Evolutionary conservation across 53 echinoderm and acorn worm species (phyloP).

Genomic region (Antedon mediterranea): DNA sequence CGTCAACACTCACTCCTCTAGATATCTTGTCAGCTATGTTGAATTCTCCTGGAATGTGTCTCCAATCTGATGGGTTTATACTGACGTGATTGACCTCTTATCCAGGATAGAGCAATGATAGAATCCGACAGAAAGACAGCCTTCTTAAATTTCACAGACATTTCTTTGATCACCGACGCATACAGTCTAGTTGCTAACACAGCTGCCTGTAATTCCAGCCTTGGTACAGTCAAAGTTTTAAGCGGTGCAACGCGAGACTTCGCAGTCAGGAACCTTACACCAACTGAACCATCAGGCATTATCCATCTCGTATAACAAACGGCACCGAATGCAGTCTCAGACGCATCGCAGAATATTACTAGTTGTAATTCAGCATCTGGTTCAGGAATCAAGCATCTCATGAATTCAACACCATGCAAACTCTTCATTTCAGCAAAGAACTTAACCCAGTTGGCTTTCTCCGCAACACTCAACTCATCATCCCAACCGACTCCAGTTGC

Average conservation of each 20-base stretch:
- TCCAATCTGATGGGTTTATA: constrained; percentile 22
- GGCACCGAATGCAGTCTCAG: constrained; percentile 12
- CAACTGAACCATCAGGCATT: background rate
- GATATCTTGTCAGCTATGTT: constrained; percentile 13
- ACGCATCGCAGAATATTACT: constrained; percentile 13
- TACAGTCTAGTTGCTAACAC: constrained; percentile 16
- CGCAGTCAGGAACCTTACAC: background rate
- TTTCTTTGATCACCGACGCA: constrained; percentile 3
- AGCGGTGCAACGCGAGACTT: constrained; percentile 1
- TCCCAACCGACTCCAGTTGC: constrained; percentile 20
- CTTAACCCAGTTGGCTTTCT: background rate
- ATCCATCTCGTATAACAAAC: constrained; percentile 7
- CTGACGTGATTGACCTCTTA: constrained; percentile 13
- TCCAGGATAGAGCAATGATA: constrained; percentile 15
- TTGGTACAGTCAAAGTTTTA: constrained; percentile 15
- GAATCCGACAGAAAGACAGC: background rate
- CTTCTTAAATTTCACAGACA: background rate
- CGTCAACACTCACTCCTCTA: background rate
- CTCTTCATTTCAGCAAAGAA: constrained; percentile 5
- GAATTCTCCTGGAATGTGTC: constrained; percentile 8
- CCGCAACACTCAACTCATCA: constrained; percentile 3
- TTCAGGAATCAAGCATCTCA: constrained; percentile 1
- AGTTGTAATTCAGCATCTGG: constrained; percentile 1
- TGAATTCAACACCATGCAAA: constrained; percentile 7
- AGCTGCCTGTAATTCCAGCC: constrained; percentile 22